These are phyloP conservation scores for Poecilobothrus nobilitatus DNA, from an alignment of 2,888 invertebrate genomes.

Conservation along the genomic window DNA sequence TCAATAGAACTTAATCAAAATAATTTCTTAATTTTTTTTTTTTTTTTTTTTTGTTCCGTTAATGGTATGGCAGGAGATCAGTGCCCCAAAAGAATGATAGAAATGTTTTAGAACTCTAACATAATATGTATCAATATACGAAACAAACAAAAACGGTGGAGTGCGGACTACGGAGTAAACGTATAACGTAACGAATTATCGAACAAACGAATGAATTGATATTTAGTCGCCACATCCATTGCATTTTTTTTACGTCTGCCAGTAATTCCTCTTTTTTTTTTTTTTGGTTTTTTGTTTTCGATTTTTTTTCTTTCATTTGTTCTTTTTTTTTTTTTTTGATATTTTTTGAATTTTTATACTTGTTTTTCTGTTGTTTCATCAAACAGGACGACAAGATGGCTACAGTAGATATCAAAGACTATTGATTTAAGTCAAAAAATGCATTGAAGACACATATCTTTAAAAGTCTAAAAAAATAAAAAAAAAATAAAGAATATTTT, in stretches of 20 bases:
- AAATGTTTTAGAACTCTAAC: too few species aligned
- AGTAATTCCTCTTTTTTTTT: background rate
- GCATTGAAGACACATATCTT: background rate
- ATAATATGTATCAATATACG: too few species aligned
- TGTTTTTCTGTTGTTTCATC: background rate
- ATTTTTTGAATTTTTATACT: too few species aligned
- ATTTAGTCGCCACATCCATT: background rate
- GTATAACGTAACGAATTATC: too few species aligned
- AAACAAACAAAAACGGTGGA: too few species aligned
- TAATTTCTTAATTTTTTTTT: constrained; percentile 5
- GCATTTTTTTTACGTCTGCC: background rate
- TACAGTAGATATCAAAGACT: background rate
- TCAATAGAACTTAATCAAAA: constrained; percentile 3
- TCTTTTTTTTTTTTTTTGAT: too few species aligned
- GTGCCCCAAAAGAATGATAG: too few species aligned
- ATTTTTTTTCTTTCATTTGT: too few species aligned
- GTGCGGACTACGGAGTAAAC: too few species aligned
- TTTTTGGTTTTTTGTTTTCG: background rate
- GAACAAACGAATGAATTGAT: background rate
- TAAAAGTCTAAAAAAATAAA: background rate
- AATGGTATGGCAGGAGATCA: background rate
- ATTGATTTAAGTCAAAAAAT: background rate
- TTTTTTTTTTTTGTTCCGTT: background rate
- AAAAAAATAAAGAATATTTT: too few species aligned
- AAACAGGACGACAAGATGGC: constrained; percentile 6